These are phyloP conservation scores for Pararge aegeria DNA, from an alignment of 1,140 invertebrate genomes.

Conservation along the genomic window DNA sequence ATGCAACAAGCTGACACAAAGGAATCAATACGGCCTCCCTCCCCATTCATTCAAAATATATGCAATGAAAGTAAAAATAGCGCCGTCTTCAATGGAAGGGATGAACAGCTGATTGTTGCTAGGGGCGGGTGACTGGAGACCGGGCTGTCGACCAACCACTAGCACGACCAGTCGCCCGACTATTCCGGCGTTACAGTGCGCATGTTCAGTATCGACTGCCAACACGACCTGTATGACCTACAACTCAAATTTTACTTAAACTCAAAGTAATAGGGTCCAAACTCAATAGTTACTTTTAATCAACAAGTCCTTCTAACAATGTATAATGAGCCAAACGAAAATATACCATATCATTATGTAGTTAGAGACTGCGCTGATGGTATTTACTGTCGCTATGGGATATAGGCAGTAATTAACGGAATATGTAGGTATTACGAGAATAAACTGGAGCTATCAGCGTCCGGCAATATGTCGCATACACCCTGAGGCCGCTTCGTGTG, in stretches of 20 bases:
- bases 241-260: conserved; percentile 21
- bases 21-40: conserved; percentile 17
- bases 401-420: conserved; percentile 37
- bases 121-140: conserved; percentile 17
- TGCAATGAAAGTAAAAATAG: conserved; percentile 45
- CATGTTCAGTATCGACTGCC: conserved; percentile 42
- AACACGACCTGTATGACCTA: conserved; percentile 16
- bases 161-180: conserved; percentile 11
- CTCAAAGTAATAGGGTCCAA: not conserved
- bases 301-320: conserved; percentile 19
- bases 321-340: conserved; percentile 7
- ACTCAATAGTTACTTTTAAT: conserved; percentile 6
- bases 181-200: conserved; percentile 32
- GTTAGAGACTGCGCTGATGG: not conserved
- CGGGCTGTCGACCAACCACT: conserved; percentile 25
- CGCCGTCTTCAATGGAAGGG: conserved; percentile 38
- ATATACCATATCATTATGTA: conserved; percentile 1
- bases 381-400: conserved; percentile 22
- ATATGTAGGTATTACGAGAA: conserved; percentile 40
- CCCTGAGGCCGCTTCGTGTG: too few relatives aligned
- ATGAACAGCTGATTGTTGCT: conserved; percentile 51
- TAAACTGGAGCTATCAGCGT: conserved; percentile 39
- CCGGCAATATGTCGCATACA: conserved; percentile 40
- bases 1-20: conserved; percentile 18
- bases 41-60: conserved; percentile 31